Evolutionary conservation across 2,797 vertebrate species (phyloP).

Genomic region (Xiphorhynchus erythropygius): DNA sequence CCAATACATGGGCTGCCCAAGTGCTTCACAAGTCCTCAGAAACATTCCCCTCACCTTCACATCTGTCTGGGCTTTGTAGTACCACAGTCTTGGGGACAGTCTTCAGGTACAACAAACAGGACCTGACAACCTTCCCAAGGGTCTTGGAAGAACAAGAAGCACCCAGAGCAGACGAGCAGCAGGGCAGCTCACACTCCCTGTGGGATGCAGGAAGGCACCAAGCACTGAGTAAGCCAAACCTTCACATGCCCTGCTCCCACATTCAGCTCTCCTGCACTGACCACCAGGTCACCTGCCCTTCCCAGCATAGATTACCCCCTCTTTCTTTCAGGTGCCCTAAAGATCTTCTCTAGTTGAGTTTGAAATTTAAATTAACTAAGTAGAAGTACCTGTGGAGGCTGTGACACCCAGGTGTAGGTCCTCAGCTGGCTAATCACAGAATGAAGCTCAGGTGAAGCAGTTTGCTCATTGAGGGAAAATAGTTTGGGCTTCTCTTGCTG

Average conservation of each 20-base stretch:
- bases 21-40: background rate
- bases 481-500: background rate
- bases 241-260: background rate
- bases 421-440: background rate
- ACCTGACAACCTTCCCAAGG: background rate
- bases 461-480: background rate
- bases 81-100: background rate
- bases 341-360: background rate
- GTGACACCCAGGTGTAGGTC: background rate
- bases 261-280: background rate
- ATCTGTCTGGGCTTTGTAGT: background rate
- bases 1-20: background rate
- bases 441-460: background rate
- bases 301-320: fast-evolving
- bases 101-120: background rate
- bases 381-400: background rate
- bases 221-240: background rate
- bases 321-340: background rate
- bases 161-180: background rate
- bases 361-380: background rate
- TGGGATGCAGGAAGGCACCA: background rate
- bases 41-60: background rate
- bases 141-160: background rate
- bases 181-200: background rate
- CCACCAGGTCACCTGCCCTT: background rate